Evolutionary conservation across 2,797 vertebrate species (phyloP).

Genomic region (Mustela erminea): DNA sequence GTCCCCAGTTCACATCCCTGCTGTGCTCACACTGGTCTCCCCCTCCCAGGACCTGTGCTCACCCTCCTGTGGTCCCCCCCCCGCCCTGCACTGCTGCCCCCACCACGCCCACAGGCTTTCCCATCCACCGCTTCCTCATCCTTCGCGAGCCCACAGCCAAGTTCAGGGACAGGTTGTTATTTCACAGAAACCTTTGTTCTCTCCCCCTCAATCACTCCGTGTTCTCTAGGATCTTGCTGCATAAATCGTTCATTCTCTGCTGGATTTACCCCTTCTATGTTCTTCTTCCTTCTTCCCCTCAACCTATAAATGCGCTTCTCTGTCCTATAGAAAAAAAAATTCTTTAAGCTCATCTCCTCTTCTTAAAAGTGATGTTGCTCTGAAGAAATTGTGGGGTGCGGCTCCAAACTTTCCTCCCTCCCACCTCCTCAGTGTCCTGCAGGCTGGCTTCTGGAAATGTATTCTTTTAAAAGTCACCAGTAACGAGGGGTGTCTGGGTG

Average conservation of each 20-base stretch:
- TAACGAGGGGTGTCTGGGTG: background rate
- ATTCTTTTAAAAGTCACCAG: background rate
- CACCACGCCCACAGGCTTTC: fast-evolving
- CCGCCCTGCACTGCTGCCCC: background rate
- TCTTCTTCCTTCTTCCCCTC: background rate
- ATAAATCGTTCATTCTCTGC: background rate
- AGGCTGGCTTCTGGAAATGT: background rate
- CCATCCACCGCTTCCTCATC: background rate
- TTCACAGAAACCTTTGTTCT: background rate
- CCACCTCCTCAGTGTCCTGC: background rate
- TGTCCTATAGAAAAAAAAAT: background rate
- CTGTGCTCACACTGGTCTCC: background rate
- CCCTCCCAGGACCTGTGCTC: background rate
- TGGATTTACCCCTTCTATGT: background rate
- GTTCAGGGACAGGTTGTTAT: background rate
- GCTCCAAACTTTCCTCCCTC: background rate
- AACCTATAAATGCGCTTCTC: background rate
- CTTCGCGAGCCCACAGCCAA: background rate
- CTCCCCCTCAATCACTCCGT: too few species aligned
- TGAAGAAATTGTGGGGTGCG: background rate
- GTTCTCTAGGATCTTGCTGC: background rate
- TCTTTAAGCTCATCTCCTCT: background rate
- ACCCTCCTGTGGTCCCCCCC: background rate
- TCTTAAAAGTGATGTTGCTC: background rate
- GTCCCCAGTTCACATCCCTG: background rate